A percentile compares a stretch with the other conserved stretches of the same genome.
These are phyloP conservation scores for Globodera rostochiensis DNA, from an alignment of 1,140 invertebrate genomes.

Conservation along the genomic window DNA sequence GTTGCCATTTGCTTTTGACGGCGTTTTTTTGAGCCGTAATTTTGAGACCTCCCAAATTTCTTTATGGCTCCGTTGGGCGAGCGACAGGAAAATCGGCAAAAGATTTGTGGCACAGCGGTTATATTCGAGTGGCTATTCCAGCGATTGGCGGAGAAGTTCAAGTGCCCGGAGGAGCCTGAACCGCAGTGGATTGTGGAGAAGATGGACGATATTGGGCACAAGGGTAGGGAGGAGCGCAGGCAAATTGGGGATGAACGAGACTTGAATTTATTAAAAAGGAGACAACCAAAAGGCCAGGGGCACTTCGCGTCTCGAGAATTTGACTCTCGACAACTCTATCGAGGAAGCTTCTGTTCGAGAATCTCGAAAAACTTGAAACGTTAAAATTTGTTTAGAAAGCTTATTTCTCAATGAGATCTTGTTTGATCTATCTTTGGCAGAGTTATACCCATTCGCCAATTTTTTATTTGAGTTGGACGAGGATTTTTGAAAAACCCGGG, in stretches of 20 bases:
- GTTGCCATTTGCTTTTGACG: too few species aligned
- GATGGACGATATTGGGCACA: conserved; percentile 51
- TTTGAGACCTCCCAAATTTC: neutral
- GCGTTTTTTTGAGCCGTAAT: neutral
- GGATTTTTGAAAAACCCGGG: too few species aligned
- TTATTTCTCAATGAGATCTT: too few species aligned
- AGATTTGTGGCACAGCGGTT: conserved; percentile 55
- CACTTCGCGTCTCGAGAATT: too few species aligned
- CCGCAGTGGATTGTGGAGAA: conserved; percentile 62
- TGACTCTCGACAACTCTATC: too few species aligned
- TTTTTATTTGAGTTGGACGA: too few species aligned
- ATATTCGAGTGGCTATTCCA: conserved; percentile 59
- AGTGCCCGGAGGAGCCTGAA: conserved; percentile 45
- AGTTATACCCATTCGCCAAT: too few species aligned
- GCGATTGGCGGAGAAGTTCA: conserved; percentile 57
- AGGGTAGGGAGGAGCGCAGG: conserved; percentile 41
- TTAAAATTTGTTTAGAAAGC: too few species aligned
- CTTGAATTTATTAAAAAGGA: too few species aligned
- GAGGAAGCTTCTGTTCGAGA: neutral
- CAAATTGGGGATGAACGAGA: too few species aligned
- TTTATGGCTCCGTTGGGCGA: neutral
- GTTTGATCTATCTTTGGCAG: too few species aligned
- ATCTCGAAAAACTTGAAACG: neutral
- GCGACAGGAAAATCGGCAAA: conserved; percentile 23
- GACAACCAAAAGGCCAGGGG: too few species aligned